phyloP scores from a whole-genome alignment of 2,797 vertebrate genomes.

The Phalanger gymnotis region DNA sequence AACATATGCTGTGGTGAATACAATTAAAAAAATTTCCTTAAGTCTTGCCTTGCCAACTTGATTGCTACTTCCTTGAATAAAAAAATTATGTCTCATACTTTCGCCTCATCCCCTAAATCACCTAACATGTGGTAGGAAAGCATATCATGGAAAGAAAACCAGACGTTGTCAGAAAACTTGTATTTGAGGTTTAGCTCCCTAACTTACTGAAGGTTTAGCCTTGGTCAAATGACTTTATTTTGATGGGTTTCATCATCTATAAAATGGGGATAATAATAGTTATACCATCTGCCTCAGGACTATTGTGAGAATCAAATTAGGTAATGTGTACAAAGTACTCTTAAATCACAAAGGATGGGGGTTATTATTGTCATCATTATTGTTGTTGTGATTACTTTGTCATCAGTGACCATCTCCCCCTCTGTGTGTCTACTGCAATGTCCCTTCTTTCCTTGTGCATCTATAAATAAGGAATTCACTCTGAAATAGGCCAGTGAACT shows the following conservation, averaged over 20 bases:
- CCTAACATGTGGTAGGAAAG: neutral
- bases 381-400: neutral
- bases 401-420: neutral
- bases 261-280: neutral
- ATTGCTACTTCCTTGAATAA: neutral
- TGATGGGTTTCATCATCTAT: neutral
- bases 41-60: neutral
- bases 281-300: neutral
- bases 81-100: neutral
- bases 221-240: neutral
- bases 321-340: neutral
- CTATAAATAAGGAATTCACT: neutral
- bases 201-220: neutral
- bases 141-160: neutral
- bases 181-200: neutral
- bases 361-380: neutral
- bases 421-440: neutral
- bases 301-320: neutral
- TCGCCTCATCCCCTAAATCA: neutral
- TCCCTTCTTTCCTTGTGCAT: neutral
- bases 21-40: neutral
- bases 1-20: neutral
- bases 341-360: neutral
- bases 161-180: neutral
- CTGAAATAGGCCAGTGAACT: neutral